A percentile compares a stretch with the other conserved stretches of the same genome.
Evolutionary conservation across 2,113 vertebrate genomes (phyloP).

Genomic region (Podarcis cretensis): DNA sequence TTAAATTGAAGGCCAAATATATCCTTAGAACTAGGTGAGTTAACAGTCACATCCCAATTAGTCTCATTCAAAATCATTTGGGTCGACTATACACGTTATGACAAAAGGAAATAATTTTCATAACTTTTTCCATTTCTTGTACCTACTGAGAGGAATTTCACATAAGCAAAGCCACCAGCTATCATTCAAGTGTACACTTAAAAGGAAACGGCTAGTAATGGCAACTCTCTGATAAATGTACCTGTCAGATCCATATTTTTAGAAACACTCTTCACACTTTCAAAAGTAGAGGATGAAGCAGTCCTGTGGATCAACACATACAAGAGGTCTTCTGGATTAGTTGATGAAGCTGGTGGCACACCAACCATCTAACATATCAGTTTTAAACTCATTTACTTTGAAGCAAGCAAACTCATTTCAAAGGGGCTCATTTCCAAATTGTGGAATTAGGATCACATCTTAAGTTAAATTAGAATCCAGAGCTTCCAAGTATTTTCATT

Average conservation of each 20-base stretch:
- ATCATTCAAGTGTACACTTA: not conserved
- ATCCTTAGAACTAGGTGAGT: slow-evolving; percentile 35
- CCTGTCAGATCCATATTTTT: not conserved
- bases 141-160: not conserved
- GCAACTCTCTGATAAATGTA: not conserved
- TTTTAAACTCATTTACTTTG: not conserved
- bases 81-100: not conserved
- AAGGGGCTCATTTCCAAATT: not conserved
- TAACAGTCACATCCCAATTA: slow-evolving; percentile 21
- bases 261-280: not conserved
- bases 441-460: slow-evolving; percentile 9
- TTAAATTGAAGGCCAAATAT: not conserved
- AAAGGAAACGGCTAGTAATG: not conserved
- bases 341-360: not conserved
- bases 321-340: not conserved
- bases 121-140: not conserved
- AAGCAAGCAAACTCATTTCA: slow-evolving; percentile 13
- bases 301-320: not conserved
- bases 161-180: not conserved
- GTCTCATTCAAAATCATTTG: not conserved
- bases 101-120: not conserved
- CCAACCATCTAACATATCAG: not conserved
- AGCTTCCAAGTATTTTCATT: not conserved
- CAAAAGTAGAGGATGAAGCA: not conserved
- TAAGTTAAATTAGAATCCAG: not conserved